Evolutionary conservation across 2,888 invertebrate species (phyloP), one percentile per base, ranked within the genome.

Genomic region (Lymantria dispar): DNA sequence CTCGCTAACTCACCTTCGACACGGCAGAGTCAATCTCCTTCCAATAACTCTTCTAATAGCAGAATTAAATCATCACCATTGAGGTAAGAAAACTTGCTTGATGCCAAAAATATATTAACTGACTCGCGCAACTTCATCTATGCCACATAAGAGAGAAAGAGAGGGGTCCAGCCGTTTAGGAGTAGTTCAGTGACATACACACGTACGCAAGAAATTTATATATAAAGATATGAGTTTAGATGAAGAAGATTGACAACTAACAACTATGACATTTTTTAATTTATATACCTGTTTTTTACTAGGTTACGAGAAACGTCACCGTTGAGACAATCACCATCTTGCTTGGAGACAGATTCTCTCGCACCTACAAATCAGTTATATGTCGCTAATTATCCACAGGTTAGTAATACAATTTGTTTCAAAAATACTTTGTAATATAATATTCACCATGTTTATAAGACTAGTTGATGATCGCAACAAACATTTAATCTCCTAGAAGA

Each of bases 351-450:
- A 1, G 87, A 87, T 1, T 52, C 74, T 0, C 51, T 77, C 13
- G 56, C 74, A 3, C 86, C 77, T 7, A 72, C 73, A 1, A 77
- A 61, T 58, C 58, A 76, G 0, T 68, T 80, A 0, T 88, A 86
- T 57, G 84, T 83, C 0, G 78, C 78, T 0, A 86, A 82, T 68
- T 90, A 90, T 50, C 89, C 89, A 0, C 89, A 88, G 78, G 90
- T 88, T 50, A 60, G 50, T 65, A 42, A 12, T 42, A 10, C 15
- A 10, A 13, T 29, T 22, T 30, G 11, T 22, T 22, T 5, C 22
- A 22, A 5, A 3, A 22, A 22, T 22, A 22, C 22, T 22, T 22
- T 22, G 22, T 22, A 22, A 22, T 22, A 3, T 5, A 22, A 3
- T 22, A 22, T 3, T 22, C 22, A 5, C 5, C 22, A 5, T 5